phyloP scores from a whole-genome alignment of 2,888 invertebrate genomes.

The Crossocerus cetratus region DNA sequence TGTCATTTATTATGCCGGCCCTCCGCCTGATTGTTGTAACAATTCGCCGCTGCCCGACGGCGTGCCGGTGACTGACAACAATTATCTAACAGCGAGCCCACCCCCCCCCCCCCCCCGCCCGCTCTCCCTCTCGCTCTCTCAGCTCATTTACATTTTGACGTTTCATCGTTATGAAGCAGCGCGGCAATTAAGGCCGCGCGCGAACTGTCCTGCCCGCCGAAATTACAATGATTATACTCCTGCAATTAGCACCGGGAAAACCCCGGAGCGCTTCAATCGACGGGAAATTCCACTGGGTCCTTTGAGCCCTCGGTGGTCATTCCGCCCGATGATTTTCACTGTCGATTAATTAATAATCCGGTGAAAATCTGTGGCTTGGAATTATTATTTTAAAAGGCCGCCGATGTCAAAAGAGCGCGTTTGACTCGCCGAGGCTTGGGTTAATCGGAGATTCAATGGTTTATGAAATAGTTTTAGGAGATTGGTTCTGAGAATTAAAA shows the following conservation, averaged over 20 bases:
- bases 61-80: constrained; percentile 51
- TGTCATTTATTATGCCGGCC: constrained; percentile 41
- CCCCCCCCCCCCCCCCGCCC: no score
- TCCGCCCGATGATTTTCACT: background rate
- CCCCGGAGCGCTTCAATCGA: no score
- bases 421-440: no score
- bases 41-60: constrained; percentile 12
- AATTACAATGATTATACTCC: background rate
- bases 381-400: no score
- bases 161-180: constrained; percentile 26
- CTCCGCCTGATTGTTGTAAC: constrained; percentile 17
- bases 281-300: no score
- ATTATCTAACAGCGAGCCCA: constrained; percentile 58
- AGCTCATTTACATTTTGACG: constrained; percentile 33
- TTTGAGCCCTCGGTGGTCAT: background rate
- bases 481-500: no score
- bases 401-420: no score
- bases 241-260: background rate
- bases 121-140: constrained; percentile 14
- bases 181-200: background rate
- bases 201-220: background rate
- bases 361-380: no score
- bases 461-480: no score
- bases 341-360: no score
- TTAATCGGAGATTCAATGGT: no score